phyloP scores from a whole-genome alignment of 1,140 invertebrate species.

The Battus philenor region DNA sequence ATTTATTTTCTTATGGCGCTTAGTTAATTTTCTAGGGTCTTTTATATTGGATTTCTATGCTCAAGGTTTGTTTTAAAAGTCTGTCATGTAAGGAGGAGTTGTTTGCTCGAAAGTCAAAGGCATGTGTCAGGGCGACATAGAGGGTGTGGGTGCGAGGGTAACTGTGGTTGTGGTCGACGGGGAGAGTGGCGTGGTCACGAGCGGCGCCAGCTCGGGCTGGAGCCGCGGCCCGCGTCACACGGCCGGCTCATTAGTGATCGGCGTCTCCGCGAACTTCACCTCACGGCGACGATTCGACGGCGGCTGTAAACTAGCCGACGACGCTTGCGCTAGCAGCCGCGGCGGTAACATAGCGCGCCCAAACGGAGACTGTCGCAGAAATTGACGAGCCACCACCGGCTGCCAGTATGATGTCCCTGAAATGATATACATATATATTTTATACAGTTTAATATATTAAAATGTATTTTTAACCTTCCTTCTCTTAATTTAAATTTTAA shows the following conservation, averaged over 20 bases:
- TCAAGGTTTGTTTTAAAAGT: slow-evolving; percentile 36
- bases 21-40: neutral
- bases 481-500: too few relatives aligned
- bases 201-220: slow-evolving; percentile 67
- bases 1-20: slow-evolving; percentile 13
- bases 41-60: neutral
- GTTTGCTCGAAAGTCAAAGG: slow-evolving; percentile 35
- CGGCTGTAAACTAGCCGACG: slow-evolving; percentile 57
- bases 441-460: too few relatives aligned
- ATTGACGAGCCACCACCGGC: slow-evolving; percentile 80
- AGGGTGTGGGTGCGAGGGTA: slow-evolving; percentile 9
- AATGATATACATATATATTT: too few relatives aligned
- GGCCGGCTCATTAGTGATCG: slow-evolving; percentile 33
- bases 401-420: slow-evolving; percentile 76
- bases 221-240: slow-evolving; percentile 68
- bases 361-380: slow-evolving; percentile 79
- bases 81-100: slow-evolving; percentile 40
- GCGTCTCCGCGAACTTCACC: slow-evolving; percentile 76
- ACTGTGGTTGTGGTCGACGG: slow-evolving; percentile 22
- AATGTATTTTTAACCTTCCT: too few relatives aligned
- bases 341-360: slow-evolving; percentile 39
- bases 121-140: slow-evolving; percentile 39
- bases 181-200: slow-evolving; percentile 33
- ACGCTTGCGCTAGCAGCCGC: slow-evolving; percentile 57
- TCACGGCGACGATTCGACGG: slow-evolving; percentile 51